Evolutionary conservation across 2,888 invertebrate genomes (phyloP).

Genomic region (Emmelina monodactyla): DNA sequence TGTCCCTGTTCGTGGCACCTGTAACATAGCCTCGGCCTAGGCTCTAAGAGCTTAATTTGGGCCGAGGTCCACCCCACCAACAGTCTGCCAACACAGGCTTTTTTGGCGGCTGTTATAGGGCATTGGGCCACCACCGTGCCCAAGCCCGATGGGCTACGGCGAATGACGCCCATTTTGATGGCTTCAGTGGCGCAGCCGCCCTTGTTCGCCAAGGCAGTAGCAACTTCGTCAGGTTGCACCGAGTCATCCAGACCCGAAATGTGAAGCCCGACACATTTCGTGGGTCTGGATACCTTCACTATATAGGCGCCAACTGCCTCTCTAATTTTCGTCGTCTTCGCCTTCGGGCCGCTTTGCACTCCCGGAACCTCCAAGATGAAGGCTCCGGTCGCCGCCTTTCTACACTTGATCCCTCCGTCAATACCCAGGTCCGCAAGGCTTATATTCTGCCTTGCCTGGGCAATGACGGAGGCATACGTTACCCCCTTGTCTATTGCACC

Average conservation of each 20-base stretch:
- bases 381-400: too few relatives aligned
- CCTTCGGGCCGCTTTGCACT: not conserved
- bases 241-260: not conserved
- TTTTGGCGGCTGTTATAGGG: too few relatives aligned
- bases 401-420: too few relatives aligned
- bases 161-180: not conserved
- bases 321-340: too few relatives aligned
- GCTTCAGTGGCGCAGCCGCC: not conserved
- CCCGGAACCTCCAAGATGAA: constrained; percentile 2
- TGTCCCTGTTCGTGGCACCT: not conserved
- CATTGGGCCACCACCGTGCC: too few relatives aligned
- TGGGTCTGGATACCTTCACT: not conserved
- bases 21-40: not conserved
- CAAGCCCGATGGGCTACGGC: not conserved
- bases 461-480: not conserved
- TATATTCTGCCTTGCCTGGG: not conserved
- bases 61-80: not conserved
- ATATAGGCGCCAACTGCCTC: not conserved
- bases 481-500: not conserved
- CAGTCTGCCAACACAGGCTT: not conserved
- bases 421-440: not conserved
- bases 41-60: not conserved
- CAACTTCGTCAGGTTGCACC: not conserved
- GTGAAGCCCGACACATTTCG: not conserved
- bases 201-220: not conserved